Percentiles rank a stretch among this genome's conserved stretches.
These are phyloP conservation scores for Protobothrops mucrosquamatus DNA, from an alignment of 2,113 vertebrate species.

Conservation along the genomic window DNA sequence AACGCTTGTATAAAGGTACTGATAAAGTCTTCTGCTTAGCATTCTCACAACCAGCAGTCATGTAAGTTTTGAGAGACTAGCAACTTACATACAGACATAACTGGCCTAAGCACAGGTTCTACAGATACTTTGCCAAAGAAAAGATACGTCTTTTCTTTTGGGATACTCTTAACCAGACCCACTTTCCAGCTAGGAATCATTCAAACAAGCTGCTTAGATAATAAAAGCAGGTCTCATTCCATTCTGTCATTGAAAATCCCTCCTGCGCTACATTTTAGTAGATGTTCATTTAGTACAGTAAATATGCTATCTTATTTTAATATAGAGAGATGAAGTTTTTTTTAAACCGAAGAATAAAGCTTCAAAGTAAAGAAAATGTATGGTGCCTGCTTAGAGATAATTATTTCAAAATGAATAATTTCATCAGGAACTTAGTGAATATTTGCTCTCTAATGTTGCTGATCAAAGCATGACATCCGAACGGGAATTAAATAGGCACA, in stretches of 20 bases:
- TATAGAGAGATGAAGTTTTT: background rate
- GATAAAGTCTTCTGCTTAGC: background rate
- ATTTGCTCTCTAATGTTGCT: background rate
- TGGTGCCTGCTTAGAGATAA: too few species aligned
- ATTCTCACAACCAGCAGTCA: background rate
- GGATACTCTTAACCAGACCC: background rate
- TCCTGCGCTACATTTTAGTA: background rate
- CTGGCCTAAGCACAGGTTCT: background rate
- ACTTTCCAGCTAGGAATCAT: background rate
- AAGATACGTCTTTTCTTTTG: background rate
- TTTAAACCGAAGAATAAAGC: background rate
- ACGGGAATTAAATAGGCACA: background rate
- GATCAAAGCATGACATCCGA: background rate
- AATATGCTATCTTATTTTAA: background rate
- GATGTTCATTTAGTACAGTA: background rate
- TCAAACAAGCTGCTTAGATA: background rate
- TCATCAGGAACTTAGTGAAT: background rate
- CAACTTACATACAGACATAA: background rate
- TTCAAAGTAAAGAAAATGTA: background rate
- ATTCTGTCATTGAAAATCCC: background rate
- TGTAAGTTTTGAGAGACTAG: background rate
- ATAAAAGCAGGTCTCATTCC: background rate
- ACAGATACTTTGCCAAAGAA: background rate
- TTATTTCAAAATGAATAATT: background rate
- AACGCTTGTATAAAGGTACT: background rate